Base-by-base conservation (phyloP, 2,797 vertebrate genomes). In the Hirundo rustica region DNA sequence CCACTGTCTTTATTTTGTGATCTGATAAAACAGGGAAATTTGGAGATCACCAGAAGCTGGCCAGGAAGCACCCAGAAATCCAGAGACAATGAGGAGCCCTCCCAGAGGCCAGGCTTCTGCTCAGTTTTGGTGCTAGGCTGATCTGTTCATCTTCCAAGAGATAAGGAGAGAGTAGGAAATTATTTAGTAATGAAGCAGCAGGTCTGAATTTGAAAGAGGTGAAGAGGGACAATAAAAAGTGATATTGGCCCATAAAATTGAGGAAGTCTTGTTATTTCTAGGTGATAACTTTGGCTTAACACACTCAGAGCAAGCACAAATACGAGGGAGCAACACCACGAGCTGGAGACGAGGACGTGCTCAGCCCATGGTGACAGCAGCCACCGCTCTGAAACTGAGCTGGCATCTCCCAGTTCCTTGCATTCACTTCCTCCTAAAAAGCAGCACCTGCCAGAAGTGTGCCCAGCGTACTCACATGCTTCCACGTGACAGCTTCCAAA, bases 361-460 rank as follows among this genome's bases (percentile, higher is more conserved):
- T 93, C 85, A 87, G 79, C 14, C 64, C 71, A 19, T 60, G 44
- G 21, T 8, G 25, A 25, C 9, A 51, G 62, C 60, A 73, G 76
- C 22, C 45, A 50, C 32, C 90, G 50, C 85, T 70, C 53, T 92
- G 67, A 84, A 36, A 34, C 3, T 54, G 25, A 38, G 82, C 27
- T 81, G 92, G 29, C 72, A 86, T 76, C 58, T 78, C 92, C 72
- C 95, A 94, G 55, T 50, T 91, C 65, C 86, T 71, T 86, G 51
- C 70, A 85, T 81, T 95, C 83, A 67, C 23, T 92, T 90, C 62
- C 85, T 88, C 76, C 89, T 75, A 38, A 95, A 95, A 94, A 78
- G 78, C 53, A 79, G n/a, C 89, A 82, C 92, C 81, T 92, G 76
- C 92, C 88, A 32, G 20, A 73, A 83, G 16, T 40, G 79, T 95